phyloP scores from a whole-genome alignment of 2,113 vertebrate species.

The Pterocles gutturalis region DNA sequence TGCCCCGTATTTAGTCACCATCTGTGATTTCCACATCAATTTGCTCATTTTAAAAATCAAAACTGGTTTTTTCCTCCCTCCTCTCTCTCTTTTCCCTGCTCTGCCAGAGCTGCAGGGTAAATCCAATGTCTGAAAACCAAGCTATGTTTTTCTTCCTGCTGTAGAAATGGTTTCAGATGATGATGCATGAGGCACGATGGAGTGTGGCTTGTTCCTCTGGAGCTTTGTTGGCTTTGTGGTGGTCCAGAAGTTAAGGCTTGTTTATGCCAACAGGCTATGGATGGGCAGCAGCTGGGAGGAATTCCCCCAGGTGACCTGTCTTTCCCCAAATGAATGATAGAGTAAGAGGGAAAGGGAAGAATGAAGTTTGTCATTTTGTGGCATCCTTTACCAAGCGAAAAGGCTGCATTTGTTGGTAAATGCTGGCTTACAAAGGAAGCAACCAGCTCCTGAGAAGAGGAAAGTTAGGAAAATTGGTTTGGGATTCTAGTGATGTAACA shows the following conservation, averaged over 20 bases:
- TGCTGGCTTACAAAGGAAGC: neutral
- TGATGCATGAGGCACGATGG: neutral
- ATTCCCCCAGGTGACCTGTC: neutral
- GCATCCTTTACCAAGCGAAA: neutral
- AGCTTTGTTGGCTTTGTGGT: neutral
- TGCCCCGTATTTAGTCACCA: conserved; percentile 59
- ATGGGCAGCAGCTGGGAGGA: neutral
- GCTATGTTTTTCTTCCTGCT: neutral
- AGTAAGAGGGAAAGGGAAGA: neutral
- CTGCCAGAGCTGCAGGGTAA: conserved; percentile 7
- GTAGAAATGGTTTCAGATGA: neutral
- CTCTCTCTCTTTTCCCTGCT: neutral
- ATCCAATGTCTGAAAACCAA: neutral
- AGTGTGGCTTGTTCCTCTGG: neutral
- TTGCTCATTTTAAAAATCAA: conserved; percentile 58
- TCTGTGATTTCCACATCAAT: conserved; percentile 64
- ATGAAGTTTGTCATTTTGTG: neutral
- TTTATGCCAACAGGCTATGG: neutral
- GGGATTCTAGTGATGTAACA: neutral
- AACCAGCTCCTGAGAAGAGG: neutral
- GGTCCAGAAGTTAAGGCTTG: neutral
- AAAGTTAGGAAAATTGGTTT: neutral
- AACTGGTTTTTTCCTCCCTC: neutral
- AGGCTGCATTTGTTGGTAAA: neutral
- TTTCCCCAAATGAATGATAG: neutral